phyloP scores from a whole-genome alignment of 2,113 vertebrate species.

The Oreochromis spilurus region DNA sequence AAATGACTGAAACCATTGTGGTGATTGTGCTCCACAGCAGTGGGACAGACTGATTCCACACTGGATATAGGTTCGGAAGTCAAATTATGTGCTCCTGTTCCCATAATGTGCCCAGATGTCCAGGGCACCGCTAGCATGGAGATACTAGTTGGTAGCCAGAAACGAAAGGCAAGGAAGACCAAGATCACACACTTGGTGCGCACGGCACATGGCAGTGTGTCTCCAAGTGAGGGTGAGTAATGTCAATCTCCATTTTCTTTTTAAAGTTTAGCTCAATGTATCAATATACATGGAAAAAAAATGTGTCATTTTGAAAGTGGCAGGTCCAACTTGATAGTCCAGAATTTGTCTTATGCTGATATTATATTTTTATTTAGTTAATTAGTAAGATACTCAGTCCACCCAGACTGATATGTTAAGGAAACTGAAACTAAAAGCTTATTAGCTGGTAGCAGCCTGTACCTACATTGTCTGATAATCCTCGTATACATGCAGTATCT shows the following conservation, averaged over 20 bases:
- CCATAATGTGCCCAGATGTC: slow-evolving; percentile 77
- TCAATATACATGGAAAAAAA: neutral
- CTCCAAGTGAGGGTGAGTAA: slow-evolving; percentile 81
- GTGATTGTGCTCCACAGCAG: slow-evolving; percentile 67
- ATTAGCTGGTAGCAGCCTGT: neutral
- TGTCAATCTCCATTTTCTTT: neutral
- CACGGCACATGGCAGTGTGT: slow-evolving; percentile 87
- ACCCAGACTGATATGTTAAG: neutral
- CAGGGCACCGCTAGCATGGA: slow-evolving; percentile 77
- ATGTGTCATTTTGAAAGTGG: neutral
- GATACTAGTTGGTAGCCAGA: slow-evolving; percentile 95
- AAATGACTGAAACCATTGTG: neutral
- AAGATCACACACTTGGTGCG: slow-evolving; percentile 98
- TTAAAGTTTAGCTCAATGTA: neutral
- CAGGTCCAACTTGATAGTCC: neutral
- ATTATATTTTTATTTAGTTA: neutral
- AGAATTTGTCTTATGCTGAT: neutral
- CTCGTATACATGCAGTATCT: neutral
- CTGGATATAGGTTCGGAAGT: slow-evolving; percentile 74
- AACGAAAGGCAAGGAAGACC: slow-evolving; percentile 96
- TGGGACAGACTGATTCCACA: slow-evolving; percentile 77
- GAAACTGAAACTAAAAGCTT: neutral
- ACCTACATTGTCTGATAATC: neutral
- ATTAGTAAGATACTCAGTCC: neutral
- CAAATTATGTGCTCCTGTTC: slow-evolving; percentile 73